Base-by-base conservation (phyloP, 2,113 vertebrate species). In the Calyptomena viridis region DNA sequence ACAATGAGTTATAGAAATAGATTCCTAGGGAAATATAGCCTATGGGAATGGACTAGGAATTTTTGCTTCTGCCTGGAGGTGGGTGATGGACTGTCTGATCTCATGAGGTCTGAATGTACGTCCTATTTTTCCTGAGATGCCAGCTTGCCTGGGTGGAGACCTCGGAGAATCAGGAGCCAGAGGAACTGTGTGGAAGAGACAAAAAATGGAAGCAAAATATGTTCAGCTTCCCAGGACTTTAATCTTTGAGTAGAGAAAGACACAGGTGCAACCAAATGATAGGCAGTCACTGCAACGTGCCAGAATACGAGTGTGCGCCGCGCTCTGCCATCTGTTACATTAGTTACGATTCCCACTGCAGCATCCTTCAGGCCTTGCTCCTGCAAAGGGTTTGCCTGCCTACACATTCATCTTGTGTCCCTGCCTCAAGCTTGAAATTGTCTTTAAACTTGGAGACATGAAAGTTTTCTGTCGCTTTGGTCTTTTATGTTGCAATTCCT, bases 191-290 rank as follows among this genome's bases (percentile, higher is more conserved):
- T 88, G 62, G 53, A 80, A 81, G 89, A 87, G 84, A 82, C 27
- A 94, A 92, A 94, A 96, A 95, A 93, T 84, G 94, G 93, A 96
- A 96, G 72, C 68, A 67, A 96, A 94, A 94, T 94, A 93, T 95
- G 91, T 97, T 95, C 93, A 80, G 90, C 93, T 97, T 96, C 96
- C 93, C 89, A 94, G 94, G 94, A 93, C 91, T 90, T 94, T 92
- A 95, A 93, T 92, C 85, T 95, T 79, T 84, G 95, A 92, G 81
- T 76, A 78, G 84, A 68, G 81, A 93, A 87, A 91, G 83, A 92
- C 87, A 89, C 86, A 95, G 93, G 93, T 96, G 94, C 89, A n/a
- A 67, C 82, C 68, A 62, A 92, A 84, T 66, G 95, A 93, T 92
- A 94, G 90, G 90, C 75, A 91, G 78, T 62, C 91, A 56, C 58